These are phyloP conservation scores for Thera obeliscata DNA, from an alignment of 2,888 invertebrate genomes.

Conservation along the genomic window DNA sequence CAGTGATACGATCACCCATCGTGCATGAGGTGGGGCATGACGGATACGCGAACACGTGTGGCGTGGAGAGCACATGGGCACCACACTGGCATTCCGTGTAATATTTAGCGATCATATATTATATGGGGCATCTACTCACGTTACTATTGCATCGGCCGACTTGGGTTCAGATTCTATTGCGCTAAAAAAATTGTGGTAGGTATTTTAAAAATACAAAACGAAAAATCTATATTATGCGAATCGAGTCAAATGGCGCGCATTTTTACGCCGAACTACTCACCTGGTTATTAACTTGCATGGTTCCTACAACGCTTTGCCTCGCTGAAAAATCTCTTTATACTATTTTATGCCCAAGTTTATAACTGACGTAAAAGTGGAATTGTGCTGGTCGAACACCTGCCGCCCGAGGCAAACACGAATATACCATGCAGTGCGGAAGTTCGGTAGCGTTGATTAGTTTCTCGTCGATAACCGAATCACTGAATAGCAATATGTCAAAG, in stretches of 20 bases:
- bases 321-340: slow-evolving; percentile 18
- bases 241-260: background rate
- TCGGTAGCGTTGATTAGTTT: background rate
- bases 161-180: too few species aligned
- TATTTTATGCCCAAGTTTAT: slow-evolving; percentile 7
- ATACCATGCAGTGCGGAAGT: background rate
- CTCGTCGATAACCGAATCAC: slow-evolving; percentile 1
- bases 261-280: slow-evolving; percentile 1
- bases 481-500: background rate
- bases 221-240: too few species aligned
- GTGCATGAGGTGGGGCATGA: too few species aligned
- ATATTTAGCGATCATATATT: too few species aligned
- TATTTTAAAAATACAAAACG: too few species aligned
- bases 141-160: too few species aligned
- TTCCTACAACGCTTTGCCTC: slow-evolving; percentile 5
- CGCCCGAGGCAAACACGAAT: background rate
- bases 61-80: too few species aligned
- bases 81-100: too few species aligned
- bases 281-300: slow-evolving; percentile 6
- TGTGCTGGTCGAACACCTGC: slow-evolving; percentile 4
- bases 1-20: too few species aligned
- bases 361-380: slow-evolving; percentile 8
- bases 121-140: too few species aligned
- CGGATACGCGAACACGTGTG: too few species aligned
- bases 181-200: too few species aligned